Evolutionary conservation across 1,140 invertebrate genomes (phyloP), one percentile per base, ranked within the genome.

Genomic region (Heliconius himera): DNA sequence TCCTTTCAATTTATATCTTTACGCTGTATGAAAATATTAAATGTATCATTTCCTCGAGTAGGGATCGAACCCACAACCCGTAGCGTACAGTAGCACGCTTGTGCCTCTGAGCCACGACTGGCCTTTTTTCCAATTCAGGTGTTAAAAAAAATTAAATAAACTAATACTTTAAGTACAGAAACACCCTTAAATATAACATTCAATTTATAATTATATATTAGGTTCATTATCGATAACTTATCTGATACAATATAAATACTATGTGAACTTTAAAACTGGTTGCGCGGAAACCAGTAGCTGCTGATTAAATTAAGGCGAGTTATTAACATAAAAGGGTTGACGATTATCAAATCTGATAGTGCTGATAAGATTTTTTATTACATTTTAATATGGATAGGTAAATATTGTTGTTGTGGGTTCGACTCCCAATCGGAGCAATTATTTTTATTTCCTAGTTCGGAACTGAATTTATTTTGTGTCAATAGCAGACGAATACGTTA

Each of bases 241-340:
- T 22, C 36, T 70, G 60, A 46, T 76, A 38, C 29, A 41, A n/a
- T 29, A 54, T 72, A 18, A 38, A 16, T 70, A 38, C n/a, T 66
- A 76, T 71, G 26, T 29, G 66, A 71, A 70, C 41, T 71, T 54
- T 77, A 70, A 72, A 54, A 77, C 41, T 72, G 29, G 66, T 72
- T 77, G n/a, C 33, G 41, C 4, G 70, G 49, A 73, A 72, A 72
- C 70, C 76, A 71, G 66, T 70, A 71, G 66, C 26, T 20, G 8
- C n/a, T 33, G 70, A 26, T 54, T 33, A 70, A 77, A 76, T 71
- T 76, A 49, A 71, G 26, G 41, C 38, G 29, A 76, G 70, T 77
- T 51, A 77, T 77, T 77, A 77, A 54, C 38, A 46, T 66, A 76
- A 76, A 70, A 54, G 74, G 74, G 74, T 76, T 46, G 74, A 70